Base-by-base conservation (phyloP, 2,797 vertebrate genomes). In the Champsocephalus esox region DNA sequence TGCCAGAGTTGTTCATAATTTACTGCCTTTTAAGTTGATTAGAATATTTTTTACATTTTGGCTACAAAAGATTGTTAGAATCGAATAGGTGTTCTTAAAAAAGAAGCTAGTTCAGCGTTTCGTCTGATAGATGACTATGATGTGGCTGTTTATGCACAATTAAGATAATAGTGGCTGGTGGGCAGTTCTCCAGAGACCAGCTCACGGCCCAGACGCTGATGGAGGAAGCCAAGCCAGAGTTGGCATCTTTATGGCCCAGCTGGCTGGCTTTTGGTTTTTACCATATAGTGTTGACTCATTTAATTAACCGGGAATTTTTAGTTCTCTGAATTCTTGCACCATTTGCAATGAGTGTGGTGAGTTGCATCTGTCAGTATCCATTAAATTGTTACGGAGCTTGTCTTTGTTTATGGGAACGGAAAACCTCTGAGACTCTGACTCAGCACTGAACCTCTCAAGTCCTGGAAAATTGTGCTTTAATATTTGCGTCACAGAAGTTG, bases 341-440 rank as follows among this genome's bases (percentile, higher is more conserved):
- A 3, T 41, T 5, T 63, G 50, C n/a, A 50, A 9, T 19, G 17
- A 28, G 28, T 57, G 9, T n/a, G 13, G 9, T 60, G 45, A 56
- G 5, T 32, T 64, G 60, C 68, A 38, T 66, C 12, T 32, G 9
- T 46, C 45, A 55, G 32, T 50, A 48, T 66, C 43, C 48, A 12
- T 63, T 6, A 44, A 66, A 44, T 21, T 13, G 28, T 57, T 24
- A 21, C 34, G 6, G 9, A 51, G n/a, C 38, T 43, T 70, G 11
- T 34, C 49, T 66, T 60, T 38, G 14, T 59, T 67, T 34, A 21
- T 44, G 7, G 54, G 24, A 56, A 34, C 73, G 70, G 58, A 79
- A 82, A 85, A 72, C 41, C 46, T 54, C 13, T 14, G 21, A 76
- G 55, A 68, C 17, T 55, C 45, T 83, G 81, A 87, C 70, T 88